Evolutionary conservation across 2,113 vertebrate genomes (phyloP), one percentile per base, ranked within the genome.

Genomic region (Ptyas mucosa): DNA sequence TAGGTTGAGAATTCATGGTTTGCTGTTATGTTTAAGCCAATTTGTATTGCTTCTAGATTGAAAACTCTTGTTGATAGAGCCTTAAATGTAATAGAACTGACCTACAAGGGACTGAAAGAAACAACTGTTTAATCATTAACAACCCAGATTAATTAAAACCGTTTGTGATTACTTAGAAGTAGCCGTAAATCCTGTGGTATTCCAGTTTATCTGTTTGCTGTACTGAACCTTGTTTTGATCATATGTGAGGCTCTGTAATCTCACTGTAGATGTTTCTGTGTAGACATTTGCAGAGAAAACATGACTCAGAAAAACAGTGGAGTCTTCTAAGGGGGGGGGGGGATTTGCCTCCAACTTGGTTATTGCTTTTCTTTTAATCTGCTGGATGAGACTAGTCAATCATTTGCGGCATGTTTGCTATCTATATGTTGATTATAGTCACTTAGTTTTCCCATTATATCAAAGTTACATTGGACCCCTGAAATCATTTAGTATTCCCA

Each of bases 81-180:
- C 91, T 34, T 75, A 34, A 69, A 9, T 69, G 20, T 92, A 21
- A 92, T 64, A 49, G n/a, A n/a, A 69, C 23, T 29, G n/a, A 18
- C 64, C 53, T 20, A 54, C 39, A 92, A 46, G 43, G 58, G 57
- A 46, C n/a, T 46, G 49, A 88, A 88, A 87, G 75, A 88, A 75
- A 89, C 58, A 91, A 43, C 20, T n/a, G 51, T 24, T 39, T 92
- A 89, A 92, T 92, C 49, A 89, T 92, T 92, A 92, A 92, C 87
- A 75, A 24, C 26, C 85, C 34, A 39, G 29, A 90, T 85, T 87
- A 29, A 91, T 39, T 88, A 88, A 88, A 54, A 92, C 15, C 51
- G 20, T 26, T 92, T 49, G 58, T 20, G 54, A 61, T 87, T 87
- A n/a, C 49, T 54, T 75, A 75, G 49, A 88, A 54, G 87, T 43